These are phyloP conservation scores for Elymnias hypermnestra DNA, from an alignment of 1,140 invertebrate genomes.

Conservation along the genomic window DNA sequence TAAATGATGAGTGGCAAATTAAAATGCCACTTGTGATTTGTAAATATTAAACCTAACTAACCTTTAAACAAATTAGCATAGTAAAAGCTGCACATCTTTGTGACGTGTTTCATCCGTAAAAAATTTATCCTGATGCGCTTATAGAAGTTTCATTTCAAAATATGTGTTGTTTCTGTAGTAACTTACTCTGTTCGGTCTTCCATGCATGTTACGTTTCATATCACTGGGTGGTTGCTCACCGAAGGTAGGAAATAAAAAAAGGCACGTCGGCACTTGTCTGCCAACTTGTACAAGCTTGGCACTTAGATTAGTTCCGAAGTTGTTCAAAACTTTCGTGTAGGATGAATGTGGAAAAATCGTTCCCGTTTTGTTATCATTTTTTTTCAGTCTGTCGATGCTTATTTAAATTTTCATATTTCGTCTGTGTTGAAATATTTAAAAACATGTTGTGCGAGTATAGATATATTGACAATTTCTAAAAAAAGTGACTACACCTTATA, in stretches of 20 bases:
- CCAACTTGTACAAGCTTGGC: conserved; percentile 51
- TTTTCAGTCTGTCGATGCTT: conserved; percentile 2
- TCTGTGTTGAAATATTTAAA: neutral
- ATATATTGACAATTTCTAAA: no score
- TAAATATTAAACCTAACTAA: no score
- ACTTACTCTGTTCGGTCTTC: conserved; percentile 35
- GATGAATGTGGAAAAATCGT: conserved; percentile 16
- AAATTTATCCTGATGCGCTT: no score
- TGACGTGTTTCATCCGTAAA: no score
- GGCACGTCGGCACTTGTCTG: conserved; percentile 57
- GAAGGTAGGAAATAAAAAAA: conserved; percentile 55
- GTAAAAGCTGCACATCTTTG: no score
- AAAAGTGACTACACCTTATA: no score
- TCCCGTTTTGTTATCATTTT: conserved; percentile 4
- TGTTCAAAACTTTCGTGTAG: conserved; percentile 25
- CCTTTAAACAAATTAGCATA: no score
- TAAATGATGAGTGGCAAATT: no score
- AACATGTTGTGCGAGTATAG: no score
- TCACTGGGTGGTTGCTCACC: conserved; percentile 43
- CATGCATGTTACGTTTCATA: conserved; percentile 70
- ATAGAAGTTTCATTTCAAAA: no score
- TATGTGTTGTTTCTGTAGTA: neutral
- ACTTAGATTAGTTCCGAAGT: conserved; percentile 64
- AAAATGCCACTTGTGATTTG: no score
- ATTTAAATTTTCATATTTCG: no score